Base-by-base conservation (phyloP, 1,140 invertebrate species). In the Mizuhopecten yessoensis region DNA sequence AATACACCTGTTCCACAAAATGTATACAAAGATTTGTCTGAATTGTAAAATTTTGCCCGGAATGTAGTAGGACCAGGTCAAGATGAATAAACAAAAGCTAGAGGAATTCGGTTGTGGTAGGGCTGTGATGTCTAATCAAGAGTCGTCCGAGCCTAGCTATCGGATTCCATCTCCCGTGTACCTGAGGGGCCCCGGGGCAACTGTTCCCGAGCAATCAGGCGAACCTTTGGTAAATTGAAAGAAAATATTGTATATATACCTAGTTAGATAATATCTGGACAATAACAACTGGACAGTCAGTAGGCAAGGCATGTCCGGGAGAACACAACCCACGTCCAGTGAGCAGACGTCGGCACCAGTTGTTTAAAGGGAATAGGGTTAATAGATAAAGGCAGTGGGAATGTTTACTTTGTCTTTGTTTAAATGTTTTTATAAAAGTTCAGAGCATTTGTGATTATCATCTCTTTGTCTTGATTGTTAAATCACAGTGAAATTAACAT, bases 211-310 rank as follows among this genome's bases (percentile, higher is more conserved):
- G 1, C 9, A 75, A 75, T 75, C 57, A 75, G 57, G 57, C 57
- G 57, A 75, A n/a, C 29, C 57, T 75, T 75, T 29, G 29, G 57
- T 75, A 75, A 75, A 75, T 75, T 75, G 57, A 75, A 75, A 75
- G 57, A 75, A 75, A 75, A 75, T 75, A 75, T 75, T 75, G 57
- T 75, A 75, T 29, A 75, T 75, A 29, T 75, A 75, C 57, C n/a
- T 75, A n/a, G 57, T 75, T 75, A 75, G 57, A 75, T 75, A 75
- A 75, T 75, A 75, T 75, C 57, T 75, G 57, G 23, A 75, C n/a
- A 75, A n/a, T 11, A 75, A 75, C 57, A 75, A 75, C 23, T 75
- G 57, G 57, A 75, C 57, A 75, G 3, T 75, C 57, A 5, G 57
- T 75, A n/a, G n/a, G 57, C 57, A 0, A 1, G 57, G 57, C 9